Evolutionary conservation across 92 coral and sea anemone genomes (phyloP).

Genomic region (Muricea muricata): DNA sequence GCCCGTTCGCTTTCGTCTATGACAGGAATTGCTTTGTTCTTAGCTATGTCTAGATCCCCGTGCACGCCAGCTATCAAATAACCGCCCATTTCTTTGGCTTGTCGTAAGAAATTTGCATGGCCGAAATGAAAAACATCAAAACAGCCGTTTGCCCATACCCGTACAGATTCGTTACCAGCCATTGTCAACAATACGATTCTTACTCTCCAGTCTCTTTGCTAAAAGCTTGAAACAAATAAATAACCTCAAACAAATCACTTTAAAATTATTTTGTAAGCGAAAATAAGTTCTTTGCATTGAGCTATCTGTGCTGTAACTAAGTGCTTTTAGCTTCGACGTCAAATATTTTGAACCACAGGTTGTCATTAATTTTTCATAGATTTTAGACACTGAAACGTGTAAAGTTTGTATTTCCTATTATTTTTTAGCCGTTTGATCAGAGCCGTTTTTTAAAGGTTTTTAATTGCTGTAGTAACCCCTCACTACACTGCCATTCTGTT

Average conservation of each 20-base stretch:
- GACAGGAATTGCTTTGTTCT: constrained; percentile 91
- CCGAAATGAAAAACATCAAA: constrained; percentile 98
- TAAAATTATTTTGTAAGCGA: background rate
- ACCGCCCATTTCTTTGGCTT: constrained; percentile 95
- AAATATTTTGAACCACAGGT: background rate
- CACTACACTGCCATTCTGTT: no score
- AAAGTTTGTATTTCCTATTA: background rate
- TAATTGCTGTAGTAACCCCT: no score
- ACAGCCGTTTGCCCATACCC: constrained; percentile 98
- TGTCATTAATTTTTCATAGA: background rate
- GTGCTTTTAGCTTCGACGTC: background rate
- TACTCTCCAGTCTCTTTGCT: no score
- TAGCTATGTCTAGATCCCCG: constrained; percentile 86
- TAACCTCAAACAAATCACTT: no score
- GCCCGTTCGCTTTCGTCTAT: constrained; percentile 87
- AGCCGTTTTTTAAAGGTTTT: no score
- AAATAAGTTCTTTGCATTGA: background rate
- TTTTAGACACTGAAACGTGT: background rate
- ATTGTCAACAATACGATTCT: background rate
- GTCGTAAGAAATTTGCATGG: constrained; percentile 96
- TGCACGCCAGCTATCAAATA: constrained; percentile 88
- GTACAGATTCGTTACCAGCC: constrained; percentile 68
- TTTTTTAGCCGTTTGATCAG: no score
- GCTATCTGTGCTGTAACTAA: background rate
- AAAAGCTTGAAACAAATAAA: no score